Percentiles rank a stretch among this genome's conserved stretches.
Conservation (phyloP, 2,113 vertebrate genomes). For the Octodon degus region DNA sequence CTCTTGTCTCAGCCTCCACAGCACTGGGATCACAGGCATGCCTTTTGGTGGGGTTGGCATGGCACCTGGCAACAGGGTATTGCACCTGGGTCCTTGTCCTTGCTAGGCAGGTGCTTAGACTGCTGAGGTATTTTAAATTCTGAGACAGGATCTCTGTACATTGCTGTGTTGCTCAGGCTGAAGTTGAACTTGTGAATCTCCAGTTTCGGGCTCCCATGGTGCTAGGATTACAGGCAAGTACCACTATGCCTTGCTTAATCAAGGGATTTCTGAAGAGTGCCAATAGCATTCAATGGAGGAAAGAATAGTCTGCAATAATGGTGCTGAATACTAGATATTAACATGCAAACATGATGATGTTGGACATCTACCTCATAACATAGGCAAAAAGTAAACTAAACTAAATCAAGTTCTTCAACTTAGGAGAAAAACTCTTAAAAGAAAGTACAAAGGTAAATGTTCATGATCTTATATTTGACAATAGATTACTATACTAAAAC, state of each 20-base stretch:
- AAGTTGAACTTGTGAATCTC: no score
- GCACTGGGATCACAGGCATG: no score
- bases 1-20: no score
- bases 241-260: neutral
- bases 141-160: no score
- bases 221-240: no score
- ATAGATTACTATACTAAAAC: neutral
- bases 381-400: neutral
- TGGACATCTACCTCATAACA: neutral
- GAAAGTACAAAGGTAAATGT: neutral
- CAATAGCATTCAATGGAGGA: neutral
- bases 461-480: neutral
- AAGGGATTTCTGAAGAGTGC: neutral
- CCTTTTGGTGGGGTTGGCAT: no score
- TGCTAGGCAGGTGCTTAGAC: no score
- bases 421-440: constrained; percentile 10
- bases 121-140: no score
- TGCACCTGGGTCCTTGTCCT: no score
- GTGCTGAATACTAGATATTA: neutral
- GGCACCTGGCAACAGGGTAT: no score
- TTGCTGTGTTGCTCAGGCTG: no score
- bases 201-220: no score
- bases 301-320: neutral
- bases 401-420: neutral
- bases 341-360: neutral